These are phyloP conservation scores for Armadillidium nasatum DNA, from an alignment of 1,140 invertebrate genomes.

Conservation along the genomic window DNA sequence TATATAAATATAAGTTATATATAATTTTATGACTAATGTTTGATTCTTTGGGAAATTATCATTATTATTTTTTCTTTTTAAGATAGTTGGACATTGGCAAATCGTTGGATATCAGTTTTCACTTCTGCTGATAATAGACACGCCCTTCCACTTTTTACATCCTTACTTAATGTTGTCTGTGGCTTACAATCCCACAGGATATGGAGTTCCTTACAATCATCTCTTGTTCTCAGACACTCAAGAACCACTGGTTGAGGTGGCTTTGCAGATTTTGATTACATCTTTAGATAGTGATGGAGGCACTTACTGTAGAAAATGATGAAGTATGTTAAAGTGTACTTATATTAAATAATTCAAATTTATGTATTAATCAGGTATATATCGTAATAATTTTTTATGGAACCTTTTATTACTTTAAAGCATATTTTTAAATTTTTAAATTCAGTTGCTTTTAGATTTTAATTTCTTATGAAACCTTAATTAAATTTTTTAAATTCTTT, in stretches of 20 bases:
- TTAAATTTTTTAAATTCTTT: too few relatives aligned
- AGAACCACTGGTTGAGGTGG: constrained; percentile 92
- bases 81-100: constrained; percentile 45
- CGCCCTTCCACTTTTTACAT: constrained; percentile 95
- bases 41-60: constrained; percentile 25
- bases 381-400: too few relatives aligned
- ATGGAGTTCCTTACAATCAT: constrained; percentile 97
- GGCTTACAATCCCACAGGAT: constrained; percentile 95
- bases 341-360: too few relatives aligned
- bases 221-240: constrained; percentile 89
- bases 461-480: too few relatives aligned
- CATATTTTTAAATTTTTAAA: too few relatives aligned
- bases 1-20: too few relatives aligned
- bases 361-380: too few relatives aligned
- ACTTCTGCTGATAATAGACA: constrained; percentile 64
- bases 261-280: constrained; percentile 91
- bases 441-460: too few relatives aligned
- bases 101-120: constrained; percentile 55
- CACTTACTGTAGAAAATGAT: constrained; percentile 49
- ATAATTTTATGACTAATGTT: too few relatives aligned
- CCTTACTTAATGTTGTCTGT: constrained; percentile 92
- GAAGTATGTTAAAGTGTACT: constrained; percentile 45
- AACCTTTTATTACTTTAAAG: too few relatives aligned
- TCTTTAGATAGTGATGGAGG: constrained; percentile 76
- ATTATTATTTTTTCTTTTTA: constrained; percentile 14